Evolutionary conservation across 2,797 vertebrate species (phyloP).

Genomic region (Manis pentadactyla): DNA sequence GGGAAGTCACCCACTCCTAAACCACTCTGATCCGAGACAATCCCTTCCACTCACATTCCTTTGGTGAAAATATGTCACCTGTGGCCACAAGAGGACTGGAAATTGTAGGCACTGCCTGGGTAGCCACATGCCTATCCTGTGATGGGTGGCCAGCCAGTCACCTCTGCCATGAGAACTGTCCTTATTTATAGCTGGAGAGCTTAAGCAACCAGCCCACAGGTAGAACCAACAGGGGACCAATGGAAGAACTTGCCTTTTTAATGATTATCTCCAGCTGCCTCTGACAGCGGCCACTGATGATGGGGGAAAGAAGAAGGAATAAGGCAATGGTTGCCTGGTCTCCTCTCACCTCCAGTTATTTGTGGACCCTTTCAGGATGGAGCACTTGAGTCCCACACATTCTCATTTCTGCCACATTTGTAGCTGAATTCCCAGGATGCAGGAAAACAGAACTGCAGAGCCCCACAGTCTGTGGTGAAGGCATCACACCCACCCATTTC

Average conservation of each 20-base stretch:
- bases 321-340: not conserved
- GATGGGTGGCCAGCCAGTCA: not conserved
- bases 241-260: not conserved
- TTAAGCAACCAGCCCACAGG: not conserved
- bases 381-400: not conserved
- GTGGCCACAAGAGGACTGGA: not conserved
- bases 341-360: not conserved
- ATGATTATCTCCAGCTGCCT: not conserved
- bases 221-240: not conserved
- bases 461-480: accelerated
- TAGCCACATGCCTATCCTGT: not conserved
- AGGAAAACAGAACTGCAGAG: not conserved
- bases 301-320: not conserved
- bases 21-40: not conserved
- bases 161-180: not conserved
- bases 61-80: not conserved
- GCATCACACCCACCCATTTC: not conserved
- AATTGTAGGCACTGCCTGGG: too few relatives aligned
- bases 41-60: not conserved
- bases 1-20: not conserved
- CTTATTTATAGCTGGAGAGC: not conserved
- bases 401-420: not conserved
- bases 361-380: not conserved
- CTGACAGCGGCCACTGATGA: not conserved
- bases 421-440: not conserved